A percentile compares a stretch with the other conserved stretches of the same genome.
phyloP scores from a whole-genome alignment of 2,113 vertebrate genomes.

The Tragelaphus strepsiceros region DNA sequence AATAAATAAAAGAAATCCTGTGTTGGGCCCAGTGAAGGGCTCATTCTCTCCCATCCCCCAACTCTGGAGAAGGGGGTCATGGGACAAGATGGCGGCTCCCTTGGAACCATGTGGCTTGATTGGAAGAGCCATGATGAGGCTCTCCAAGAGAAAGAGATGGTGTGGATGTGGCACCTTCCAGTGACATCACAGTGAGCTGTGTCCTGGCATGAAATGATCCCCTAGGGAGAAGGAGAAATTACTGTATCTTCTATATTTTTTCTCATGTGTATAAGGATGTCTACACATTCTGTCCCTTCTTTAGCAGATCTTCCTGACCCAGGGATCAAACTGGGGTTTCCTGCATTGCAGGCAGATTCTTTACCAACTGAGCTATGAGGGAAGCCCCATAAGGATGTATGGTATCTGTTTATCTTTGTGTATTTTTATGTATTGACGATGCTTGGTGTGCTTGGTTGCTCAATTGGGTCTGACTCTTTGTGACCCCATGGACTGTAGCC shows the following conservation, averaged over 20 bases:
- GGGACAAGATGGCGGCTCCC: neutral
- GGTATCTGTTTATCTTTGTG: neutral
- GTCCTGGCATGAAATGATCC: neutral
- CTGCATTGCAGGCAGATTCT: too few species aligned
- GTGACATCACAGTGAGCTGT: neutral
- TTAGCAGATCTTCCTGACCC: too few species aligned
- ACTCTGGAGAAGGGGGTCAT: neutral
- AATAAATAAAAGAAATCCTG: neutral
- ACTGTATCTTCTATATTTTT: rapidly evolving
- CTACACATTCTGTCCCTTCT: too few species aligned
- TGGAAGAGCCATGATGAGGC: neutral
- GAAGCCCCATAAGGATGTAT: neutral
- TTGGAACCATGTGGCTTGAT: neutral
- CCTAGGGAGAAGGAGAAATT: neutral
- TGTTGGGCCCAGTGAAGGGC: neutral
- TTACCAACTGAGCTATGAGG: too few species aligned
- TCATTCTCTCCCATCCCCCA: neutral
- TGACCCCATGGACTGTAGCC: too few species aligned
- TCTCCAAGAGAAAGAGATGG: neutral
- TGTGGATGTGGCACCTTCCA: rapidly evolving
- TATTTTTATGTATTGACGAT: too few species aligned
- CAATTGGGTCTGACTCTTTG: too few species aligned
- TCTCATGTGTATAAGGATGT: neutral
- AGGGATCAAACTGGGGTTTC: too few species aligned
- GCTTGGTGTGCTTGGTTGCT: too few species aligned